Evolutionary conservation across 2,113 vertebrate species (phyloP).

Genomic region (Antechinus flavipes): DNA sequence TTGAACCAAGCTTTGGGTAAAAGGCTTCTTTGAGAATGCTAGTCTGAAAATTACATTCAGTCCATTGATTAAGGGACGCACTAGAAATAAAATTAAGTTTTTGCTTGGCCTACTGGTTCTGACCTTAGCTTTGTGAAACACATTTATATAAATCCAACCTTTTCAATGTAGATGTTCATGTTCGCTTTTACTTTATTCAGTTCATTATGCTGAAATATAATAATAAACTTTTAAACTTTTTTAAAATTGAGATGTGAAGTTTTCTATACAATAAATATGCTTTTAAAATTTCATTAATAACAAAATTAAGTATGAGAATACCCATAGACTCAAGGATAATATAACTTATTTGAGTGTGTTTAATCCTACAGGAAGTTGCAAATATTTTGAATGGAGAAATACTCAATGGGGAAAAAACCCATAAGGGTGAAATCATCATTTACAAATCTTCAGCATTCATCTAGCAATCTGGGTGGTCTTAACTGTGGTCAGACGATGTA

Average conservation of each 20-base stretch:
- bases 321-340: not conserved
- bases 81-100: constrained; percentile 54
- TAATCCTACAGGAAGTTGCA: constrained; percentile 39
- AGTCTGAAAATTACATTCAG: constrained; percentile 64
- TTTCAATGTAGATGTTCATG: not conserved
- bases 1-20: constrained; percentile 70
- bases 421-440: not conserved
- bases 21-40: constrained; percentile 69
- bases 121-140: not conserved
- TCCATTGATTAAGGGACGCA: constrained; percentile 64
- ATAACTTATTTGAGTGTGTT: constrained; percentile 30
- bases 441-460: constrained; percentile 35
- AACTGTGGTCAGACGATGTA: constrained; percentile 57
- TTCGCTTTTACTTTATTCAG: not conserved
- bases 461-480: constrained; percentile 48
- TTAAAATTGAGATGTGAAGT: not conserved
- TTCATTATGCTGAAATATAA: not conserved
- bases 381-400: constrained; percentile 45
- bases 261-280: not conserved
- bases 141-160: not conserved
- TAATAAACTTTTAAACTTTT: not conserved
- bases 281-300: not conserved
- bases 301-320: not conserved
- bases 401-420: constrained; percentile 42
- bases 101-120: constrained; percentile 59